phyloP scores from a whole-genome alignment of 2,797 vertebrate genomes.

The Poecilia velifera region DNA sequence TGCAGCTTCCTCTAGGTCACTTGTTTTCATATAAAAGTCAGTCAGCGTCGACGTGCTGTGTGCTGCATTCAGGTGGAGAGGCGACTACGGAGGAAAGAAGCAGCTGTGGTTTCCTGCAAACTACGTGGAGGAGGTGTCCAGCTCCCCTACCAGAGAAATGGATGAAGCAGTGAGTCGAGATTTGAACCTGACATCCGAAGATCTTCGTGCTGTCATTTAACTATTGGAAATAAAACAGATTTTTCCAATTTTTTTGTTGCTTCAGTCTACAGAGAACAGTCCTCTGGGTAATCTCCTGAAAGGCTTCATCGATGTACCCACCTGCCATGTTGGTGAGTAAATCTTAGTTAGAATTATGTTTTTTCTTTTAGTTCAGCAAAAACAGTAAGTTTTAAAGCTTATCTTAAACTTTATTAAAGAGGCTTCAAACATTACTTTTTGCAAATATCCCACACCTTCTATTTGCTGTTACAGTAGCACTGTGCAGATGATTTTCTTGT shows the following conservation, averaged over 20 bases:
- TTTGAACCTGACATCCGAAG: not conserved
- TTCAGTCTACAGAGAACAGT: conserved; percentile 94
- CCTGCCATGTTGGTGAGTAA: conserved; percentile 92
- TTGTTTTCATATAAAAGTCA: not conserved
- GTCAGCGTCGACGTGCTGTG: not conserved
- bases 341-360: not conserved
- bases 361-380: not conserved
- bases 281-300: conserved; percentile 93
- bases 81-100: conserved; percentile 95
- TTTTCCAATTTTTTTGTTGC: conserved; percentile 8
- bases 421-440: not conserved
- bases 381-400: not conserved
- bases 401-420: not conserved
- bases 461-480: not conserved
- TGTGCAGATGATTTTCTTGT: not conserved
- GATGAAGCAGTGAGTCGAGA: conserved; percentile 84
- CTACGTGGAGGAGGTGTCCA: conserved; percentile 93
- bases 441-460: not conserved
- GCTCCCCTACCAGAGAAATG: conserved; percentile 83
- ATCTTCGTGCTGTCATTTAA: not conserved
- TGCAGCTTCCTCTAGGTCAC: not conserved
- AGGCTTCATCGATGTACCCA: conserved; percentile 92
- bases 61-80: conserved; percentile 88
- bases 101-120: conserved; percentile 98
- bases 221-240: not conserved